phyloP scores from a whole-genome alignment of 2,113 vertebrate species.

The Oryzias melastigma region DNA sequence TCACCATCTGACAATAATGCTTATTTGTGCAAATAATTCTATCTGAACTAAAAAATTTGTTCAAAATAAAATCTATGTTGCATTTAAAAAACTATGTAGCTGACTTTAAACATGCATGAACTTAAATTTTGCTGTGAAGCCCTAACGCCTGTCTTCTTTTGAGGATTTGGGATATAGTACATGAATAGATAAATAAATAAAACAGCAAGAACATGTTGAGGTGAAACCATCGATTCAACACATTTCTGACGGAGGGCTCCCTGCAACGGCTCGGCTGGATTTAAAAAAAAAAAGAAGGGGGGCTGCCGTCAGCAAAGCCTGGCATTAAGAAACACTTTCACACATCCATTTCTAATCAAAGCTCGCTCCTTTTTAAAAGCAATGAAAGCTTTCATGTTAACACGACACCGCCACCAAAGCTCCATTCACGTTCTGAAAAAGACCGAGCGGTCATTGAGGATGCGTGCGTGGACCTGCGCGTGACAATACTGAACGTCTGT shows the following conservation, averaged over 20 bases:
- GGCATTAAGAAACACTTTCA: conserved; percentile 62
- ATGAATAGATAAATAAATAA: neutral
- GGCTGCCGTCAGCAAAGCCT: conserved; percentile 57
- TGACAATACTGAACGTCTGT: conserved; percentile 53
- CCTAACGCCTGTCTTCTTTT: conserved; percentile 37
- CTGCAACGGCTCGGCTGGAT: conserved; percentile 49
- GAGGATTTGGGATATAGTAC: conserved; percentile 15
- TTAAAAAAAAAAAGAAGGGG: conserved; percentile 40
- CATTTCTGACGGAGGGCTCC: conserved; percentile 63
- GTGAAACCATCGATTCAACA: conserved; percentile 61
- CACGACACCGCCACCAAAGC: conserved; percentile 67
- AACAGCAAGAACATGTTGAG: conserved; percentile 28
- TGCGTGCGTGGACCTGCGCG: conserved; percentile 28
- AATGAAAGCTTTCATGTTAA: conserved; percentile 75
- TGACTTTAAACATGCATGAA: too few relatives aligned
- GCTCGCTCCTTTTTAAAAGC: conserved; percentile 61
- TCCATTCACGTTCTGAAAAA: conserved; percentile 63
- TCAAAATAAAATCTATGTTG: too few relatives aligned
- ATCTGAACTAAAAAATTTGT: too few relatives aligned
- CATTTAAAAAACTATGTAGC: too few relatives aligned
- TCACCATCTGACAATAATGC: too few relatives aligned
- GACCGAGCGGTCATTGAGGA: conserved; percentile 50
- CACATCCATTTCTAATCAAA: conserved; percentile 73
- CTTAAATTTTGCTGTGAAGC: neutral
- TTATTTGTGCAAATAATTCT: too few relatives aligned